Conservation (phyloP, 35 echinoderm and acorn worm species). For the Heliocidaris tuberculata region DNA sequence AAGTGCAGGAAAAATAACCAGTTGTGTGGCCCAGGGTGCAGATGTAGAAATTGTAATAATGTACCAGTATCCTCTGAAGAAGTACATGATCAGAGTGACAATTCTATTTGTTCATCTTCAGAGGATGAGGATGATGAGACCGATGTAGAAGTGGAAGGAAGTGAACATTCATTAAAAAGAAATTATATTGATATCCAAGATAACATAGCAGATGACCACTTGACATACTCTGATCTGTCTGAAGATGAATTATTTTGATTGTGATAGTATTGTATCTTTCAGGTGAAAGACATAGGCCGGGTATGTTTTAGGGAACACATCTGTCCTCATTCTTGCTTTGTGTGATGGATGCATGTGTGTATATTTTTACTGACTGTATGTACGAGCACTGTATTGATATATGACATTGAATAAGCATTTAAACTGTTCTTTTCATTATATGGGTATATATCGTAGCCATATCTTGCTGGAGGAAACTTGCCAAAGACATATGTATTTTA, state of each 20-base stretch:
- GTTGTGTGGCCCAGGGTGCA: conserved; percentile 46
- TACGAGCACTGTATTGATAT: too few relatives aligned
- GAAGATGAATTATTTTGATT: background rate
- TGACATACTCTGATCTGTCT: background rate
- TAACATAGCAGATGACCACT: background rate
- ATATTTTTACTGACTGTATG: too few relatives aligned
- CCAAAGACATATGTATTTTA: too few relatives aligned
- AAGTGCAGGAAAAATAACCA: conserved; percentile 38
- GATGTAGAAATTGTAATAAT: conserved; percentile 51
- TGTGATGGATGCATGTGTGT: too few relatives aligned
- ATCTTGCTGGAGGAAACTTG: too few relatives aligned
- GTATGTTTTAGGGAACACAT: too few relatives aligned
- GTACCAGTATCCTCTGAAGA: background rate
- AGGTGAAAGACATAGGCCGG: too few relatives aligned
- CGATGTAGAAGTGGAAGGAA: background rate
- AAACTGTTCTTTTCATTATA: too few relatives aligned
- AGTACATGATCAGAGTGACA: background rate
- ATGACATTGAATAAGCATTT: too few relatives aligned
- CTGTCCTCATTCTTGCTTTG: too few relatives aligned
- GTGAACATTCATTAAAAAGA: background rate
- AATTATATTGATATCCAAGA: background rate
- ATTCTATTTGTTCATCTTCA: background rate
- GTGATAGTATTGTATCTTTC: too few relatives aligned
- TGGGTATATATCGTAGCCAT: too few relatives aligned
- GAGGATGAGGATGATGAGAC: background rate